These are phyloP conservation scores for Carcina quercana DNA, from an alignment of 2,888 invertebrate species.

Conservation along the genomic window DNA sequence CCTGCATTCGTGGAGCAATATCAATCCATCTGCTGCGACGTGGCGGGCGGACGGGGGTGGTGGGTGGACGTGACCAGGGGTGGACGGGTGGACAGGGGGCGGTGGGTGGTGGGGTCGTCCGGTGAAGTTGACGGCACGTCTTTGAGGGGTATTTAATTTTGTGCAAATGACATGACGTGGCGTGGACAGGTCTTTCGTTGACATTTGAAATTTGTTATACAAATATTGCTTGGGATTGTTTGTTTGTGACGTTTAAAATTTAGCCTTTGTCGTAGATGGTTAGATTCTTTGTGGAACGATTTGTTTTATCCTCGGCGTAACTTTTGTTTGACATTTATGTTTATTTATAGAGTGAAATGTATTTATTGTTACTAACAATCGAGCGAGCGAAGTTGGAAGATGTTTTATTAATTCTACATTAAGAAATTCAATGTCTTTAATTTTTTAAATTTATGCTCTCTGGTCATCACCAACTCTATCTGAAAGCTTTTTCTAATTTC, in stretches of 20 bases:
- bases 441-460: no score
- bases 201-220: constrained; percentile 16
- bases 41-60: constrained; percentile 13
- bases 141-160: constrained; percentile 64
- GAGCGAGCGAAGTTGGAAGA: no score
- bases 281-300: no score
- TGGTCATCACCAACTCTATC: no score
- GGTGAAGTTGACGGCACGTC: constrained; percentile 41
- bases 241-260: no score
- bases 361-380: no score
- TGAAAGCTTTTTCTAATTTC: no score
- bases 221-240: constrained; percentile 11
- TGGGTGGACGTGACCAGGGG: constrained; percentile 24
- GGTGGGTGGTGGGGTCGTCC: constrained; percentile 23
- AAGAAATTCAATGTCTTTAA: no score
- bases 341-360: no score
- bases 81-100: constrained; percentile 16
- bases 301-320: neutral
- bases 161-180: constrained; percentile 59
- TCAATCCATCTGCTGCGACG: constrained; percentile 60
- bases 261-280: no score
- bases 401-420: no score
- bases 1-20: constrained; percentile 63
- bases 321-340: no score
- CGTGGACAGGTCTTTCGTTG: constrained; percentile 23